Evolutionary conservation across 2,888 invertebrate species (phyloP).

Genomic region (Pseudococcus viburni): DNA sequence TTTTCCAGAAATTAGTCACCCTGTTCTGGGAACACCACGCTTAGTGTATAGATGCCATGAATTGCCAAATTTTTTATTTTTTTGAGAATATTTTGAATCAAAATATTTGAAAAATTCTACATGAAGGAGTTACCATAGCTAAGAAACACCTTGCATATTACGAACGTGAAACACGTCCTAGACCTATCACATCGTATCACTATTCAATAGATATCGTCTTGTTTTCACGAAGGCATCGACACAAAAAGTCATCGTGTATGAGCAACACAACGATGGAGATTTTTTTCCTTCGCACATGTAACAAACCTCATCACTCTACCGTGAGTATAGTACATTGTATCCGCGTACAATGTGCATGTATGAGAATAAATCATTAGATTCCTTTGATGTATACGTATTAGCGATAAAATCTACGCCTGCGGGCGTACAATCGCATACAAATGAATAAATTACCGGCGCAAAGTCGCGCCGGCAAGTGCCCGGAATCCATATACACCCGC

Average conservation of each 20-base stretch:
- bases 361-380: constrained; percentile 32
- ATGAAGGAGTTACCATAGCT: too few species aligned
- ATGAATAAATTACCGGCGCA: constrained; percentile 23
- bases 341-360: not conserved
- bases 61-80: too few species aligned
- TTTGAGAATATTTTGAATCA: too few species aligned
- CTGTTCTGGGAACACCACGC: too few species aligned
- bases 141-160: too few species aligned
- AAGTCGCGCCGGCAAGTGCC: constrained; percentile 29
- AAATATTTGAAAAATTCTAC: too few species aligned
- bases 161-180: too few species aligned
- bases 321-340: not conserved
- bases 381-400: constrained; percentile 43
- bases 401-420: constrained; percentile 28
- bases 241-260: not conserved
- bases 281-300: not conserved
- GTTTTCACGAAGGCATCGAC: not conserved
- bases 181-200: not conserved
- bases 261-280: not conserved
- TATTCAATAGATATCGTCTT: not conserved
- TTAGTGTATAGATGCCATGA: too few species aligned
- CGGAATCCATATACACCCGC: not conserved
- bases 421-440: constrained; percentile 44
- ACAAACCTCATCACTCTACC: not conserved
- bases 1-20: too few species aligned